phyloP scores from a whole-genome alignment of 2,888 invertebrate species.

The Cataglyphis livida region DNA sequence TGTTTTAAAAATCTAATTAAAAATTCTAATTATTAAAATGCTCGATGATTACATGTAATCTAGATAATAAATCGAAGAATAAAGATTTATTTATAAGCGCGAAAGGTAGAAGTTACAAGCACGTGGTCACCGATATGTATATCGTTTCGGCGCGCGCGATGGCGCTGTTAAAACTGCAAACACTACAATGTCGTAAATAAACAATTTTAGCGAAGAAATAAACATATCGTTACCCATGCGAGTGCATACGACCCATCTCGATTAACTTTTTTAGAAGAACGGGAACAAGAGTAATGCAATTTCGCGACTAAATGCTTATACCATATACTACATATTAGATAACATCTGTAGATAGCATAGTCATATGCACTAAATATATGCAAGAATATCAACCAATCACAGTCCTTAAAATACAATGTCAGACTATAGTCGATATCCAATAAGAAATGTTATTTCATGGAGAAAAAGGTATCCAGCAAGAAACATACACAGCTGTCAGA shows the following conservation, averaged over 20 bases:
- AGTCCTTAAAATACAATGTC: no score
- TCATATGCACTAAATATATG: neutral
- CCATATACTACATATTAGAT: neutral
- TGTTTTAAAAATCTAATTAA: no score
- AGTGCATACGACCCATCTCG: constrained; percentile 99
- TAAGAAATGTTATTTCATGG: no score
- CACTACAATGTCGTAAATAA: neutral
- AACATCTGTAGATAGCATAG: neutral
- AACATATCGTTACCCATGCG: constrained; percentile 93
- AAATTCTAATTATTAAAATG: neutral
- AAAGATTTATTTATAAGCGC: neutral
- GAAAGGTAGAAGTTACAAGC: neutral
- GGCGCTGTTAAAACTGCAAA: neutral
- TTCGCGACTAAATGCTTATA: neutral
- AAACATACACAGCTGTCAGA: no score
- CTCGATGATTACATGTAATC: neutral
- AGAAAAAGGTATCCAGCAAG: no score
- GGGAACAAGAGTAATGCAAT: constrained; percentile 51
- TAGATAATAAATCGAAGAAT: neutral
- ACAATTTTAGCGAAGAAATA: constrained; percentile 73
- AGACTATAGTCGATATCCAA: no score
- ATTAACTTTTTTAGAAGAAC: constrained; percentile 69
- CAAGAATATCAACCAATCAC: no score
- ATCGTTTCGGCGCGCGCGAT: neutral
- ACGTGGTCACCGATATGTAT: constrained; percentile 7